Conservation (phyloP, 2,113 vertebrate species). For the Pedionomus torquatus region DNA sequence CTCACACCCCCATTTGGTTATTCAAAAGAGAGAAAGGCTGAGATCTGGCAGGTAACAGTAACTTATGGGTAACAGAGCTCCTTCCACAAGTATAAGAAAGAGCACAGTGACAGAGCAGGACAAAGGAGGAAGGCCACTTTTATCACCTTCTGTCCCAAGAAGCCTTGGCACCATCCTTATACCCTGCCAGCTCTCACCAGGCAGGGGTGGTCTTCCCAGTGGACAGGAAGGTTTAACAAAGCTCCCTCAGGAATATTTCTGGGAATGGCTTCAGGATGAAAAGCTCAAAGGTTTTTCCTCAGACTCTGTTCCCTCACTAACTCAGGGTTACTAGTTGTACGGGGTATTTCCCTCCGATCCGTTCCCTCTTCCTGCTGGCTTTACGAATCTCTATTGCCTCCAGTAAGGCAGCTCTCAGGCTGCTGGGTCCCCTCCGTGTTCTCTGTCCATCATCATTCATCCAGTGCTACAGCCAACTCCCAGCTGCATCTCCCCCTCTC, state of each 20-base stretch:
- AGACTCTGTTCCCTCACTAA: neutral
- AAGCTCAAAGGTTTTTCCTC: neutral
- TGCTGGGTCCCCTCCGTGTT: neutral
- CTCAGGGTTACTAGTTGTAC: neutral
- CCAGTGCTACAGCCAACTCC: neutral
- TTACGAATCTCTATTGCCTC: neutral
- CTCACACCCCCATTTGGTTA: neutral
- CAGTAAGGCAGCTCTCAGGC: neutral
- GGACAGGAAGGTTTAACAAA: neutral
- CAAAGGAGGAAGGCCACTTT: neutral
- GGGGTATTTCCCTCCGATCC: neutral
- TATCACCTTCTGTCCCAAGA: neutral
- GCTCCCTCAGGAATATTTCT: neutral
- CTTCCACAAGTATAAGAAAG: neutral
- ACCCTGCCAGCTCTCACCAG: neutral
- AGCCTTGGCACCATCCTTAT: neutral
- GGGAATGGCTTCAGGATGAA: neutral
- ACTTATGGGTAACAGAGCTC: neutral
- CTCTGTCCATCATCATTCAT: neutral
- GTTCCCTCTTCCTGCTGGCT: neutral
- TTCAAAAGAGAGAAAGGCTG: neutral
- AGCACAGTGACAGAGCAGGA: neutral
- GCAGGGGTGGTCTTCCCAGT: neutral
- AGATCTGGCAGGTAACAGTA: neutral
- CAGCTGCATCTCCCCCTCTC: neutral